These are phyloP conservation scores for Callochromis pleurospilus DNA, from an alignment of 2,113 vertebrate species.

Conservation along the genomic window DNA sequence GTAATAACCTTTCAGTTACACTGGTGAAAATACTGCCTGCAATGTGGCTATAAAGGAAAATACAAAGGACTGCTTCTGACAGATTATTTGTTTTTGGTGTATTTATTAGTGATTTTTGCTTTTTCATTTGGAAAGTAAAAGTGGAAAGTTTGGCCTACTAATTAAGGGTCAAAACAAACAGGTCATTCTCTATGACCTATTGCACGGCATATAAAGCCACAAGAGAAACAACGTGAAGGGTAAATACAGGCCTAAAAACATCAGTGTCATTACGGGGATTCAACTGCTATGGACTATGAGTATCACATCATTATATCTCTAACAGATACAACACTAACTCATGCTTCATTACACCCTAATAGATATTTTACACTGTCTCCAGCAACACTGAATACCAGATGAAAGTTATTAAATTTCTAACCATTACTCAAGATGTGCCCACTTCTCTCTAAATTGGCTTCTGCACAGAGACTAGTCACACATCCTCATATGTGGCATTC, in stretches of 20 bases:
- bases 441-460: background rate
- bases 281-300: background rate
- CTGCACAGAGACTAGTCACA: background rate
- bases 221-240: background rate
- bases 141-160: background rate
- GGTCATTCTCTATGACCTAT: background rate
- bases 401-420: background rate
- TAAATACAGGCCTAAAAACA: background rate
- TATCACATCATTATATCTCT: background rate
- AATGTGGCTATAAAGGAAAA: accelerated
- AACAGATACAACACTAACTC: background rate
- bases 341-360: background rate
- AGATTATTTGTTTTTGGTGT: background rate
- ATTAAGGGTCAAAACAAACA: background rate
- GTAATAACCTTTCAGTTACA: background rate
- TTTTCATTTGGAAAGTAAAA: background rate
- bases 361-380: background rate
- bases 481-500: background rate
- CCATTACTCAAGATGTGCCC: background rate
- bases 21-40: background rate
- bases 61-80: background rate
- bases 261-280: background rate
- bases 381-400: background rate
- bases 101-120: background rate
- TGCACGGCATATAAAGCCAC: background rate